Conservation (phyloP, 2,888 invertebrate species). For the Oligia strigilis region DNA sequence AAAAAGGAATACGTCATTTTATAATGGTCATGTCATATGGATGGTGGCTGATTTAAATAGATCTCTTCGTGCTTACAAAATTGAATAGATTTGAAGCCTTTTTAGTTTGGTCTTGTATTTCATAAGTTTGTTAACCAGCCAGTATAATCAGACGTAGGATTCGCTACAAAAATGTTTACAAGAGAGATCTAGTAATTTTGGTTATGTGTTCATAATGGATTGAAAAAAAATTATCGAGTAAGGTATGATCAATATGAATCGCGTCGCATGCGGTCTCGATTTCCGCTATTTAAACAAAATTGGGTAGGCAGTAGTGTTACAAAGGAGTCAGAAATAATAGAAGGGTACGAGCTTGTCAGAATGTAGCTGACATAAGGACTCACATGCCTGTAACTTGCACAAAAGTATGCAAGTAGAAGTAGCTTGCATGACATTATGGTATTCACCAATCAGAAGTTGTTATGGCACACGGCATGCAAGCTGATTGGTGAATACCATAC, state of each 20-base stretch:
- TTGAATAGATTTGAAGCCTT: slow-evolving; percentile 24
- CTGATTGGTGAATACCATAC: too few relatives aligned
- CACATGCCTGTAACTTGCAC: too few relatives aligned
- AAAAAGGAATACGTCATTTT: slow-evolving; percentile 6
- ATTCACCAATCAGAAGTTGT: too few relatives aligned
- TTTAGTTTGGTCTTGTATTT: slow-evolving; percentile 22
- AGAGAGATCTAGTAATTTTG: slow-evolving; percentile 12
- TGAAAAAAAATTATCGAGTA: slow-evolving; percentile 19
- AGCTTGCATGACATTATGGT: too few relatives aligned
- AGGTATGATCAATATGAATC: slow-evolving; percentile 33
- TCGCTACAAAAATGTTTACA: neutral
- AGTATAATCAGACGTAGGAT: neutral
- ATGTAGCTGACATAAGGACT: too few relatives aligned
- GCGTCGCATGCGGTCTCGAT: slow-evolving; percentile 59
- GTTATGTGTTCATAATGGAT: neutral
- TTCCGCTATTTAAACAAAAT: slow-evolving; percentile 58
- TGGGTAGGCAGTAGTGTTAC: slow-evolving; percentile 38
- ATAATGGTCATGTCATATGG: neutral
- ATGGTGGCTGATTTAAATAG: slow-evolving; percentile 11
- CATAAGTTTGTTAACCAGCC: slow-evolving; percentile 7
- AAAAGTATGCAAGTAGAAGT: too few relatives aligned
- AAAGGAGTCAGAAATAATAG: neutral
- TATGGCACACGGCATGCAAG: too few relatives aligned
- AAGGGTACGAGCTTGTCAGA: neutral
- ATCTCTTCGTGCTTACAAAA: slow-evolving; percentile 12